A percentile compares a stretch with the other conserved stretches of the same genome.
Evolutionary conservation across 1,140 invertebrate genomes (phyloP).

Genomic region (Anoplolepis gracilipes): DNA sequence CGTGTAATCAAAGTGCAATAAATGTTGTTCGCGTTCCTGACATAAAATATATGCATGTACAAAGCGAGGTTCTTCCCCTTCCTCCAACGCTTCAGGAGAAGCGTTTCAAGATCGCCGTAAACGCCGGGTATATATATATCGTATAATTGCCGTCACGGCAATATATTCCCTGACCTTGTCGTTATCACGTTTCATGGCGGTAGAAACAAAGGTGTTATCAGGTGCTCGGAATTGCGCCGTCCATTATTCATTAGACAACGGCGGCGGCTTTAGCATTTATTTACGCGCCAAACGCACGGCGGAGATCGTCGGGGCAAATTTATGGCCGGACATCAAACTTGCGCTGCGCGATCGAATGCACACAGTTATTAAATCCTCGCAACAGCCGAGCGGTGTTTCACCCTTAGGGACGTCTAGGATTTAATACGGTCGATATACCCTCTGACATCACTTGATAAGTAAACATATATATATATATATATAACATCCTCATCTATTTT

Average conservation of each 20-base stretch:
- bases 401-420: not conserved
- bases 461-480: too few relatives aligned
- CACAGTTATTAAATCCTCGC: constrained; percentile 23
- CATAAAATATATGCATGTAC: constrained; percentile 4
- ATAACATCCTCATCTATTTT: too few relatives aligned
- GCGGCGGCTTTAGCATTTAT: constrained; percentile 26
- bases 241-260: constrained; percentile 53
- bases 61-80: not conserved
- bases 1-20: constrained; percentile 11
- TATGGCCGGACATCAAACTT: constrained; percentile 37
- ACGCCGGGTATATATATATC: constrained; percentile 13
- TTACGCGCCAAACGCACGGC: not conserved
- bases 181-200: constrained; percentile 37
- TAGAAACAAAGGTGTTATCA: constrained; percentile 60
- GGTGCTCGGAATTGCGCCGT: constrained; percentile 50
- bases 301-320: constrained; percentile 32
- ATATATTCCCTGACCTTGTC: constrained; percentile 51
- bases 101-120: constrained; percentile 17
- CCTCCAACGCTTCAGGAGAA: not conserved
- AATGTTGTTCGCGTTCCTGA: constrained; percentile 9
- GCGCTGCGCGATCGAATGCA: constrained; percentile 8
- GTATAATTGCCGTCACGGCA: constrained; percentile 42
- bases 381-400: not conserved
- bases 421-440: not conserved
- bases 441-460: not conserved